Evolutionary conservation across 2,888 invertebrate species (phyloP).

Genomic region (Geophilus truncorum): DNA sequence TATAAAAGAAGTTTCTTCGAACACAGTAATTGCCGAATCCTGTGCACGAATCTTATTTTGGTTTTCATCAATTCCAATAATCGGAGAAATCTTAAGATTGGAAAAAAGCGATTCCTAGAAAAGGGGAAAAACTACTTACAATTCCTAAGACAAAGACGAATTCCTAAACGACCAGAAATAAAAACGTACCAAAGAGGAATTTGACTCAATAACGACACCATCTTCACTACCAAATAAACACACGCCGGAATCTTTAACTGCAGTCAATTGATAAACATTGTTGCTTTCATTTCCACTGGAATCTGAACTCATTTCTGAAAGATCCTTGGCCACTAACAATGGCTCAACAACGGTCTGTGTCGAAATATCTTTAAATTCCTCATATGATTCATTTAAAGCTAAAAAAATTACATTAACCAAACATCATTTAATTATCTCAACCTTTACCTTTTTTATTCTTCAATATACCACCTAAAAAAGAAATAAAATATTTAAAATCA

Average conservation of each 20-base stretch:
- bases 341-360: neutral
- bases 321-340: neutral
- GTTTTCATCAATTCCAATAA: neutral
- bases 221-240: neutral
- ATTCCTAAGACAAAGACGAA: neutral
- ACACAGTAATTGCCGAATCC: neutral
- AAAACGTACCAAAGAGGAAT: neutral
- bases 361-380: too few relatives aligned
- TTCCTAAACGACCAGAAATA: neutral
- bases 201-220: neutral
- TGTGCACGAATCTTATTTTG: neutral
- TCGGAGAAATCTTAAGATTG: neutral
- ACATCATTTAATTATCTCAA: too few relatives aligned
- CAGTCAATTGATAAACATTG: neutral
- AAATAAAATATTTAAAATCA: neutral
- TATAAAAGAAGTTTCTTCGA: neutral
- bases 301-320: neutral
- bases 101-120: neutral
- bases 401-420: too few relatives aligned
- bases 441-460: too few relatives aligned
- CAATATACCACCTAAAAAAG: neutral
- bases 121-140: too few relatives aligned
- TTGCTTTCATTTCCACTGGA: neutral
- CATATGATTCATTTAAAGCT: too few relatives aligned
- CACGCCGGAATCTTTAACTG: neutral